These are phyloP conservation scores for Homalodisca vitripennis DNA, from an alignment of 1,140 invertebrate genomes.

Conservation along the genomic window DNA sequence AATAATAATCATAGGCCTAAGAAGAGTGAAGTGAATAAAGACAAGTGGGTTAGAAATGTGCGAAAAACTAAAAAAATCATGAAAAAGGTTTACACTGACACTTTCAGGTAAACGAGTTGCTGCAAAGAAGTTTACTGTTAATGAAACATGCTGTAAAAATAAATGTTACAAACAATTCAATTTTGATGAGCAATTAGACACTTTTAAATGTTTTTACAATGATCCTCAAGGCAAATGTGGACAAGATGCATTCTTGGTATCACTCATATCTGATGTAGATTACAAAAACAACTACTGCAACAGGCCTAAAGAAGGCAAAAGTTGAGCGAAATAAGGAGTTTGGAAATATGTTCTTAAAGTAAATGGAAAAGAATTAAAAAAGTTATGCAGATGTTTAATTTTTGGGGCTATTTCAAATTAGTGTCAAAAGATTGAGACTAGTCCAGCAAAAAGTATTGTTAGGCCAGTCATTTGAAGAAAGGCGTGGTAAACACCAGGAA, in stretches of 20 bases:
- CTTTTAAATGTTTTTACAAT: no score
- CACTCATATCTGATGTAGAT: not conserved
- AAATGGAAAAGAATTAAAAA: not conserved
- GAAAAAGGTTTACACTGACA: not conserved
- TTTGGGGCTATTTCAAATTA: not conserved
- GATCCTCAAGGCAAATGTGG: no score
- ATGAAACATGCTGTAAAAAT: not conserved
- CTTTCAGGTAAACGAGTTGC: no score
- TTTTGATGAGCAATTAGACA: no score
- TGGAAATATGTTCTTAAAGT: not conserved
- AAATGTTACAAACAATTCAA: not conserved
- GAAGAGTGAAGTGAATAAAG: not conserved
- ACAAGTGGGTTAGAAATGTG: not conserved
- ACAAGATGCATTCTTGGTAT: not conserved
- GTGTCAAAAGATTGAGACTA: not conserved
- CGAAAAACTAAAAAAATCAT: not conserved
- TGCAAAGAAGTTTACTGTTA: no score
- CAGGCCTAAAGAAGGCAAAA: not conserved
- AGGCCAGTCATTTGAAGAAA: constrained; percentile 11
- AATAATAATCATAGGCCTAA: no score
- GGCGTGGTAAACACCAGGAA: constrained; percentile 3
- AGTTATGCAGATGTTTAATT: not conserved
- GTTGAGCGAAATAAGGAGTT: not conserved
- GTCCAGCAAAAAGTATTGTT: constrained; percentile 5
- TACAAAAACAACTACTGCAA: not conserved